A percentile compares a stretch with the other conserved stretches of the same genome.
Evolutionary conservation across 2,113 vertebrate genomes (phyloP).

Genomic region (Brachyhypopomus occidentalis): DNA sequence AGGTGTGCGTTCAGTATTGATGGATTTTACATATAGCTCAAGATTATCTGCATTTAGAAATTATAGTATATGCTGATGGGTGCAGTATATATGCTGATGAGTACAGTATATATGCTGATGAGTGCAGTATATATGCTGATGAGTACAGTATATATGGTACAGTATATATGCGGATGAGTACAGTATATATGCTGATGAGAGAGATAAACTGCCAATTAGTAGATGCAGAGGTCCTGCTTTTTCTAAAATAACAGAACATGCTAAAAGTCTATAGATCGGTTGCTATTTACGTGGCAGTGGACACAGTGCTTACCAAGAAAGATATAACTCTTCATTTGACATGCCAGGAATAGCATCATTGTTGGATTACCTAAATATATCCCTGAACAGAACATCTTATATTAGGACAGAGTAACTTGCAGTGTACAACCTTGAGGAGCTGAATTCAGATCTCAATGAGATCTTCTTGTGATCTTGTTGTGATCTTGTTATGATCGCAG

Average conservation of each 20-base stretch:
- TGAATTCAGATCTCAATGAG: slow-evolving; percentile 26
- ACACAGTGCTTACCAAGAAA: slow-evolving; percentile 4
- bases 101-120: background rate
- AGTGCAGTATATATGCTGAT: background rate
- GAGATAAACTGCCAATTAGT: background rate
- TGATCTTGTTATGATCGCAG: slow-evolving; percentile 4
- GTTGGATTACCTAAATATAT: slow-evolving; percentile 6
- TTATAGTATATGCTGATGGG: background rate
- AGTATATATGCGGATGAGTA: background rate
- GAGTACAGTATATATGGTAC: no score
- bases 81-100: background rate
- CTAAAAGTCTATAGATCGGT: background rate
- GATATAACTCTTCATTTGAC: background rate
- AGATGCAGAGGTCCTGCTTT: background rate
- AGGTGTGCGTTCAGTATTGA: background rate
- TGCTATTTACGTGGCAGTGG: background rate
- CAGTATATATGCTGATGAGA: background rate
- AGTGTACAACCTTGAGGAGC: slow-evolving; percentile 26
- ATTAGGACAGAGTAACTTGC: slow-evolving; percentile 12
- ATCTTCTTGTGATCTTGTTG: slow-evolving; percentile 22
- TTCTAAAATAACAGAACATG: background rate
- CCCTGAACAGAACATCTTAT: slow-evolving; percentile 18
- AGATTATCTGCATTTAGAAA: no score
- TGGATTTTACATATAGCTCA: background rate
- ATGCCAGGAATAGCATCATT: slow-evolving; percentile 8